These are phyloP conservation scores for Branchellion lobata DNA, from an alignment of 2,888 invertebrate genomes.

Conservation along the genomic window DNA sequence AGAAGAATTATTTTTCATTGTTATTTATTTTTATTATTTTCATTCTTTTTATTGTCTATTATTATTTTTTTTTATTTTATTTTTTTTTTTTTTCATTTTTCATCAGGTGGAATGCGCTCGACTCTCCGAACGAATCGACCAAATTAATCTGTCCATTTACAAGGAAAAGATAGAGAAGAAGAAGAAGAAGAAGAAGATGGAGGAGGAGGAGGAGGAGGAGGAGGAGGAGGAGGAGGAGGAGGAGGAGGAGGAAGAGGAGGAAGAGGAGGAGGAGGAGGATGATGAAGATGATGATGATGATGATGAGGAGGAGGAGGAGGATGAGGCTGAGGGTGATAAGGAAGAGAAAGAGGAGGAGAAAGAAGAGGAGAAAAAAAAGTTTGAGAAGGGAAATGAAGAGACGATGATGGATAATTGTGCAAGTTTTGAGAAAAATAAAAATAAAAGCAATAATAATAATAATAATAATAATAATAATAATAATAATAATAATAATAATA, in stretches of 20 bases:
- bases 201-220: background rate
- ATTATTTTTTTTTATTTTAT: no score
- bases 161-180: background rate
- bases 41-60: no score
- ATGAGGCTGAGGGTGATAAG: no score
- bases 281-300: no score
- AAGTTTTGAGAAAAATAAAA: background rate
- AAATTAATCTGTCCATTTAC: background rate
- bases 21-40: no score
- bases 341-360: no score
- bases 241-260: background rate
- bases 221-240: background rate
- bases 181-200: background rate
- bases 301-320: no score
- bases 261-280: no score
- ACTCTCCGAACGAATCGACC: background rate
- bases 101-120: constrained; percentile 7
- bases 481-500: background rate
- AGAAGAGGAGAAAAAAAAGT: background rate
- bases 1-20: no score
- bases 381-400: no score
- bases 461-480: constrained; percentile 8
- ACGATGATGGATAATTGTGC: background rate
- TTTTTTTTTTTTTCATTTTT: no score
- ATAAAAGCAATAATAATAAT: background rate